Evolutionary conservation across 1,140 invertebrate species (phyloP).

Genomic region (Leguminivora glycinivorella): DNA sequence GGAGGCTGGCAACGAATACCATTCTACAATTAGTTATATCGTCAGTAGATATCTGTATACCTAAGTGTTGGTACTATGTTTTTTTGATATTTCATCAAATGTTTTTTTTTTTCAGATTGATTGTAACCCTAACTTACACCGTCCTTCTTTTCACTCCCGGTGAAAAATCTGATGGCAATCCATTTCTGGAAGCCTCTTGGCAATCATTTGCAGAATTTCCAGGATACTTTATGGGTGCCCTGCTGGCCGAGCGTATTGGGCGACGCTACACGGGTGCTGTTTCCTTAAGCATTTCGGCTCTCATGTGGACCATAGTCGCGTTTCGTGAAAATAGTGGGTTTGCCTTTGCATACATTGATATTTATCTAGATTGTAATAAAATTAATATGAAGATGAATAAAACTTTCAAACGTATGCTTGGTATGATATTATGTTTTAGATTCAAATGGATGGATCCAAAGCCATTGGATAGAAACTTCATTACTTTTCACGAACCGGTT

Average conservation of each 20-base stretch:
- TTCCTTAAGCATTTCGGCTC: conserved; percentile 66
- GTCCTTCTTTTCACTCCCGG: conserved; percentile 81
- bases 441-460: conserved; percentile 43
- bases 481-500: conserved; percentile 82
- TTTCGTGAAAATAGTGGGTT: conserved; percentile 63
- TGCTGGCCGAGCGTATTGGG: conserved; percentile 76
- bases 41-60: too few relatives aligned
- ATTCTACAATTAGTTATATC: conserved; percentile 60
- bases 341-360: neutral
- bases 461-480: conserved; percentile 63
- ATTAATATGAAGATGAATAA: neutral
- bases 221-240: conserved; percentile 69
- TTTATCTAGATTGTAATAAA: neutral
- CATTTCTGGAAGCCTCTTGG: conserved; percentile 84
- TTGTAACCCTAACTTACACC: conserved; percentile 81
- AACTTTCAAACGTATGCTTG: neutral
- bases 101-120: conserved; percentile 76
- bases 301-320: conserved; percentile 73
- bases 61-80: too few relatives aligned
- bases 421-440: conserved; percentile 45
- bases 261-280: conserved; percentile 76
- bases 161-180: conserved; percentile 82
- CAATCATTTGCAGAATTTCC: conserved; percentile 83
- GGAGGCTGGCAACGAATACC: conserved; percentile 80
- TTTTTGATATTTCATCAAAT: too few relatives aligned